phyloP scores from a whole-genome alignment of 2,797 vertebrate species.

The Balearica regulorum region DNA sequence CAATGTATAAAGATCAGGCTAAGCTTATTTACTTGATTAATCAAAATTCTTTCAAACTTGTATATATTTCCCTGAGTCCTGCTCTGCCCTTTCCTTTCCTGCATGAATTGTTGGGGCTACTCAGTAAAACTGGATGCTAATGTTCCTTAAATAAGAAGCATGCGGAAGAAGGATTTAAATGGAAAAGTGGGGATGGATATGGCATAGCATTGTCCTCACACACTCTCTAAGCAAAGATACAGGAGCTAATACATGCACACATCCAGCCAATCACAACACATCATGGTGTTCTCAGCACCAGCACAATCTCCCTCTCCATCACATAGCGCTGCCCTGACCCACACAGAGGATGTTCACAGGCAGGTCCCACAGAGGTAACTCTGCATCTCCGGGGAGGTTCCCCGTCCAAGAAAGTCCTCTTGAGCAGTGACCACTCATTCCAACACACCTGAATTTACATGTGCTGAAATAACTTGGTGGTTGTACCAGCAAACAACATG shows the following conservation, averaged over 20 bases:
- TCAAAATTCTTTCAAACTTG: not conserved
- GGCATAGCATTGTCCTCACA: not conserved
- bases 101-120: not conserved
- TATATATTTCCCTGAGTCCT: not conserved
- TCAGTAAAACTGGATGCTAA: not conserved
- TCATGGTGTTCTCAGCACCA: not conserved
- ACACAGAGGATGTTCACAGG: not conserved
- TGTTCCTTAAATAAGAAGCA: not conserved
- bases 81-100: not conserved
- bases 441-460: not conserved
- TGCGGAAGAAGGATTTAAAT: not conserved
- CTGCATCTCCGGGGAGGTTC: not conserved
- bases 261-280: not conserved
- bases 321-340: not conserved
- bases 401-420: not conserved
- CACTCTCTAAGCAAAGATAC: not conserved
- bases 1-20: not conserved
- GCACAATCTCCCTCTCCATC: not conserved
- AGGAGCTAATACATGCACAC: not conserved
- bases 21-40: not conserved
- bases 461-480: not conserved
- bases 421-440: not conserved
- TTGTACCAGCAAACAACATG: not conserved
- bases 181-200: not conserved
- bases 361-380: fast-evolving